These are phyloP conservation scores for Hyla sarda DNA, from an alignment of 2,113 vertebrate species.

Conservation along the genomic window DNA sequence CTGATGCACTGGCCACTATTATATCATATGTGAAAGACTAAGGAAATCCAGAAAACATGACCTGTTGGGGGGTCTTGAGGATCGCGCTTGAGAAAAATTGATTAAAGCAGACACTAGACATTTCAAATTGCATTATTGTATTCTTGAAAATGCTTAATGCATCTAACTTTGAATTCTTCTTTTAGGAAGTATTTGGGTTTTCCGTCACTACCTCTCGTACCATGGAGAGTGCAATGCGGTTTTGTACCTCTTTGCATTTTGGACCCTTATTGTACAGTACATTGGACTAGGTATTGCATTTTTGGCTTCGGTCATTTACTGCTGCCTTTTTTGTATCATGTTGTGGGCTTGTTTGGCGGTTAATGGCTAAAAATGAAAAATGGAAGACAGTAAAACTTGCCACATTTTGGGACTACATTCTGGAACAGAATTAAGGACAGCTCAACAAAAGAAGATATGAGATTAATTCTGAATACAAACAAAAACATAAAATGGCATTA, in stretches of 20 bases:
- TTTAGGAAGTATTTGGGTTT: slow-evolving; percentile 55
- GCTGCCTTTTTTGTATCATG: slow-evolving; percentile 56
- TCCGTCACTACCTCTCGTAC: slow-evolving; percentile 40
- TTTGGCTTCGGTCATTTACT: slow-evolving; percentile 42
- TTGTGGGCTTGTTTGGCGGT: slow-evolving; percentile 52
- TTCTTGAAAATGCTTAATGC: neutral
- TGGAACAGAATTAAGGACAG: neutral
- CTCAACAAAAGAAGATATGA: neutral
- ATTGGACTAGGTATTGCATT: slow-evolving; percentile 46
- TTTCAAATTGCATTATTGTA: neutral
- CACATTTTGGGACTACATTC: neutral
- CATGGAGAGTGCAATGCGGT: slow-evolving; percentile 46
- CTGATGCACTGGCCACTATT: too few species aligned
- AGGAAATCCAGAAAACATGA: too few species aligned
- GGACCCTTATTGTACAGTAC: slow-evolving; percentile 52
- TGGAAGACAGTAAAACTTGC: neutral
- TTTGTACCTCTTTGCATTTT: slow-evolving; percentile 55
- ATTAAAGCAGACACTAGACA: too few species aligned
- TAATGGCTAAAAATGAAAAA: slow-evolving; percentile 10
- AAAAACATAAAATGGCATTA: slow-evolving; percentile 1
- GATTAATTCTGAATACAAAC: neutral
- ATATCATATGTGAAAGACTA: too few species aligned
- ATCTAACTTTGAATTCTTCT: neutral
- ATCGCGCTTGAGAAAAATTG: too few species aligned
- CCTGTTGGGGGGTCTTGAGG: too few species aligned